Conservation (phyloP, 2,113 vertebrate genomes). For the Pogonocichla stellata region DNA sequence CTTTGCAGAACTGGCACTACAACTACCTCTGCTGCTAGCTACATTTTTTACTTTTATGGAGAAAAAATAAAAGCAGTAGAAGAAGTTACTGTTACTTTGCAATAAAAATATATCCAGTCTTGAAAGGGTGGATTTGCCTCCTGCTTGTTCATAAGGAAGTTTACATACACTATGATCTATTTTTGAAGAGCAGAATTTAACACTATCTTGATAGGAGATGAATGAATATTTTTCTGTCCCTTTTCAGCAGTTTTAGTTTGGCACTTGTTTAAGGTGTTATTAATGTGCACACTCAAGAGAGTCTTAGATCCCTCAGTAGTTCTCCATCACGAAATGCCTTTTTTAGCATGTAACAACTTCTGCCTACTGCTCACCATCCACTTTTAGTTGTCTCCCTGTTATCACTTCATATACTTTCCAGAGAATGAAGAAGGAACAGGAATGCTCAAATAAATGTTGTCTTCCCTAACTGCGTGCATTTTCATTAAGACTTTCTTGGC, state of each 20-base stretch:
- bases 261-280: conserved; percentile 35
- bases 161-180: background rate
- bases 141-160: background rate
- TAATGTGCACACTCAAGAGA: background rate
- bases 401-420: conserved; percentile 26
- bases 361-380: background rate
- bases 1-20: conserved; percentile 34
- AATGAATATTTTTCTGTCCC: conserved; percentile 3
- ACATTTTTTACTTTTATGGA: conserved; percentile 31
- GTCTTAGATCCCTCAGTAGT: background rate
- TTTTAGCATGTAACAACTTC: conserved; percentile 11
- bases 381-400: conserved; percentile 6
- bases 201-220: conserved; percentile 7
- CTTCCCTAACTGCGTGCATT: background rate
- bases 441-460: background rate
- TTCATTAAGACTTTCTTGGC: conserved; percentile 17
- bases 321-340: conserved; percentile 10
- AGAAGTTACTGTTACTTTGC: background rate
- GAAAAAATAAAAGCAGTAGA: background rate
- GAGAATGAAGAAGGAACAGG: background rate
- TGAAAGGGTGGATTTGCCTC: background rate
- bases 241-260: conserved; percentile 36
- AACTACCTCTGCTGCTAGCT: conserved; percentile 31
- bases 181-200: conserved; percentile 45
- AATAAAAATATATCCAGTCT: background rate